Percentiles rank a stretch among this genome's conserved stretches.
These are phyloP conservation scores for Psettodes erumei DNA, from an alignment of 2,113 vertebrate species.

Conservation along the genomic window DNA sequence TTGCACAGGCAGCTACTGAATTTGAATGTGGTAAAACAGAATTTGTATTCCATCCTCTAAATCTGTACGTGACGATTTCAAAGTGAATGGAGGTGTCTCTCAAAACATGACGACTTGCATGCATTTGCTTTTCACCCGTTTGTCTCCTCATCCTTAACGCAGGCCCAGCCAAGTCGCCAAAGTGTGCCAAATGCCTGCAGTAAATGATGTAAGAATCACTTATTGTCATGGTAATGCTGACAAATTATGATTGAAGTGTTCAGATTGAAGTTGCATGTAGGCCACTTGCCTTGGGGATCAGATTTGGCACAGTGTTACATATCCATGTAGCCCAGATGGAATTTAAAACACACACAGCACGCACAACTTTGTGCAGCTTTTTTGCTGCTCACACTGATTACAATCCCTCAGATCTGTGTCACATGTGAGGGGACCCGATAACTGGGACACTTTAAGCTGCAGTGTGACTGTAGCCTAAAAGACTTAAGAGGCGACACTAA, in stretches of 20 bases:
- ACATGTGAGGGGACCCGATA: conserved; percentile 47
- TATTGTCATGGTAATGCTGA: conserved; percentile 35
- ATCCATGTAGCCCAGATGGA: conserved; percentile 48
- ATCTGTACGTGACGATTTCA: background rate
- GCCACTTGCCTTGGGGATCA: conserved; percentile 43
- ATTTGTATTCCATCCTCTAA: conserved; percentile 3
- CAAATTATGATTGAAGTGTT: conserved; percentile 44
- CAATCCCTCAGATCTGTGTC: conserved; percentile 48
- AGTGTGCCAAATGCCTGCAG: conserved; percentile 28
- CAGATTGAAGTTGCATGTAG: conserved; percentile 41
- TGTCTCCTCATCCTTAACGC: background rate
- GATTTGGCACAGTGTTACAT: conserved; percentile 32
- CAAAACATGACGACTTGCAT: background rate
- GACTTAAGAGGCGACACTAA: conserved; percentile 14
- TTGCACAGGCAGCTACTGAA: background rate
- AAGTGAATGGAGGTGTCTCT: background rate
- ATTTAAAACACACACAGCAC: background rate
- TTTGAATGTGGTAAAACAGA: conserved; percentile 3
- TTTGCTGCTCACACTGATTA: conserved; percentile 45
- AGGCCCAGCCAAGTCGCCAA: conserved; percentile 5
- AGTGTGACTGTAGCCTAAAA: background rate
- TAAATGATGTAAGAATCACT: conserved; percentile 33
- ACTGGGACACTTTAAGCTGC: conserved; percentile 19
- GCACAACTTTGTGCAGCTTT: background rate
- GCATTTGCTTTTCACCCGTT: conserved; percentile 1